These are phyloP conservation scores for Drosophila jambulina DNA, from an alignment of 1,140 invertebrate species.

Conservation along the genomic window DNA sequence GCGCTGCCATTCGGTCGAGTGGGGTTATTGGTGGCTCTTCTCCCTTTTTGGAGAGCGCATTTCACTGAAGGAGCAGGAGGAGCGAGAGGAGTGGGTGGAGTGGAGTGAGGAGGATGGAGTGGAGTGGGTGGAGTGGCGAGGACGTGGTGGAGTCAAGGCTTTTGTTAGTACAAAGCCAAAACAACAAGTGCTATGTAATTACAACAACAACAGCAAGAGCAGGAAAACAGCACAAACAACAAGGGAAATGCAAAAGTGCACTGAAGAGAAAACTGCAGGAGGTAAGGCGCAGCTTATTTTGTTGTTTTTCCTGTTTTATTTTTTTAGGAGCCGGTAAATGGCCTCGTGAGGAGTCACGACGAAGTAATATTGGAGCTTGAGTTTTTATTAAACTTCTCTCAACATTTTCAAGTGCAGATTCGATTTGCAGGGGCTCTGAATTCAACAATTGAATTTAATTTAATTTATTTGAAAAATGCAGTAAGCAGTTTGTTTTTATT, in stretches of 20 bases:
- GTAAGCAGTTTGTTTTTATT: no score
- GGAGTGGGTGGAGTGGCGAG: neutral
- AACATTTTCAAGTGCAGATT: neutral
- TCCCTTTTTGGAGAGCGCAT: constrained; percentile 48
- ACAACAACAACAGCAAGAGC: constrained; percentile 42
- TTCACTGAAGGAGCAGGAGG: constrained; percentile 9
- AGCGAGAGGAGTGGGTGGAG: neutral
- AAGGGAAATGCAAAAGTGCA: constrained; percentile 42
- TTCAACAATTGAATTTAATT: neutral
- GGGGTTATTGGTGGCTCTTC: constrained; percentile 69
- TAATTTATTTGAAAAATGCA: neutral
- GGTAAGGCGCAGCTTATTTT: constrained; percentile 25
- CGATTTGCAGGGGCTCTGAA: no score
- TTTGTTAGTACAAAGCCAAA: constrained; percentile 71
- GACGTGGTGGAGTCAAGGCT: constrained; percentile 30
- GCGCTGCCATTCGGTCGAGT: constrained; percentile 65
- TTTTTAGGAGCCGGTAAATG: neutral
- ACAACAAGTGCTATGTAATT: constrained; percentile 76
- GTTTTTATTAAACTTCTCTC: neutral
- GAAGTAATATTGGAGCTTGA: constrained; percentile 1
- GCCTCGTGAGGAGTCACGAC: constrained; percentile 25
- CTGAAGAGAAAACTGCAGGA: constrained; percentile 15
- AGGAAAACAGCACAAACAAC: constrained; percentile 26
- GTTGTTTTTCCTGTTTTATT: constrained; percentile 5
- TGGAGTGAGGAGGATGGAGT: neutral